Evolutionary conservation across 2,888 invertebrate species (phyloP).

Genomic region (Macaria notata): DNA sequence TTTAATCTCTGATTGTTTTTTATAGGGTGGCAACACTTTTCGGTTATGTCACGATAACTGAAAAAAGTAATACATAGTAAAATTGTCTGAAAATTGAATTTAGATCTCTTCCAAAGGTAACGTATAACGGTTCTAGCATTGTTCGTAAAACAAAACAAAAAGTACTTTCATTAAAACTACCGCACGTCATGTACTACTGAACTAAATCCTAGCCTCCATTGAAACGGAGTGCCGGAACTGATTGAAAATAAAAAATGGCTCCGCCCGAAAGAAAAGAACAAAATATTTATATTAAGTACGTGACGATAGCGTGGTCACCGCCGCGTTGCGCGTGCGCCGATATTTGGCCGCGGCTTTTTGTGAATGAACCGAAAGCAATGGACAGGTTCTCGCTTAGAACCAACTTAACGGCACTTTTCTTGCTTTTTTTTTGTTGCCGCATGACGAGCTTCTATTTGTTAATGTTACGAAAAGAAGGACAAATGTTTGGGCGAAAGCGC

Average conservation of each 20-base stretch:
- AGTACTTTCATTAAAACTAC: conserved; percentile 34
- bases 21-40: conserved; percentile 17
- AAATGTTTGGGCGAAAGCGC: conserved; percentile 12
- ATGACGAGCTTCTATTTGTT: conserved; percentile 26
- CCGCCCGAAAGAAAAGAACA: conserved; percentile 40
- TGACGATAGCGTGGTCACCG: conserved; percentile 58
- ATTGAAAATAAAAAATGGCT: conserved; percentile 45
- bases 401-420: conserved; percentile 69
- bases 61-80: not conserved
- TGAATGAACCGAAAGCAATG: conserved; percentile 67
- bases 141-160: conserved; percentile 29
- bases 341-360: conserved; percentile 63
- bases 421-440: conserved; percentile 25
- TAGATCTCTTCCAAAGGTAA: conserved; percentile 23
- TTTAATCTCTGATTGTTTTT: conserved; percentile 27
- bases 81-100: conserved; percentile 10
- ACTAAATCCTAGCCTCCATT: conserved; percentile 36
- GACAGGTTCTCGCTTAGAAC: conserved; percentile 69
- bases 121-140: conserved; percentile 22
- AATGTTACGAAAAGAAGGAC: conserved; percentile 25
- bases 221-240: conserved; percentile 34
- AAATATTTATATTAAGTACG: conserved; percentile 54
- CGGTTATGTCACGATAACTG: not conserved
- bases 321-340: conserved; percentile 63
- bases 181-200: conserved; percentile 35